These are phyloP conservation scores for Mesoclemmys tuberculata DNA, from an alignment of 2,113 vertebrate genomes.

Conservation along the genomic window DNA sequence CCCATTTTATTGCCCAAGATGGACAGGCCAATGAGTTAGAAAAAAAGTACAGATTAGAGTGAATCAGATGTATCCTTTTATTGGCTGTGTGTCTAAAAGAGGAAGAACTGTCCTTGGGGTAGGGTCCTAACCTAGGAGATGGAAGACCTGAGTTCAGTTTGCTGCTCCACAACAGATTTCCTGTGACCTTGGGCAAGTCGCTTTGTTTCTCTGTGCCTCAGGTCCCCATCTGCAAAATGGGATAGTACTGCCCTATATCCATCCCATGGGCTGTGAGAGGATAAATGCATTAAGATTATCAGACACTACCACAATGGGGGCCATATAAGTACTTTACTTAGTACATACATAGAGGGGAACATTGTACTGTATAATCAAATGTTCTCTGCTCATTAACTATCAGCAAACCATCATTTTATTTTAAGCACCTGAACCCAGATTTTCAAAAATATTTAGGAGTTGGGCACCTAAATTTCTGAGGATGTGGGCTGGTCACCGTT, in stretches of 20 bases:
- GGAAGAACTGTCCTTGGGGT: background rate
- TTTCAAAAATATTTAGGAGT: background rate
- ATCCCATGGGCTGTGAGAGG: rapidly evolving
- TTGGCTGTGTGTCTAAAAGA: background rate
- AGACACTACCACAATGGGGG: rapidly evolving
- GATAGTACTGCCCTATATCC: rapidly evolving
- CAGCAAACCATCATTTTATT: background rate
- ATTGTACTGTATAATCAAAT: background rate
- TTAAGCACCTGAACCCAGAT: background rate
- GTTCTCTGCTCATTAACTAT: background rate
- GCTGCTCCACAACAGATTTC: background rate
- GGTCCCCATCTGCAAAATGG: background rate
- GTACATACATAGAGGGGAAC: background rate
- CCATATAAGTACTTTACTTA: rapidly evolving
- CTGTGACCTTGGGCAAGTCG: background rate
- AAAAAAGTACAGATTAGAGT: background rate
- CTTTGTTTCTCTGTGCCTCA: background rate
- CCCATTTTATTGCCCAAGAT: background rate
- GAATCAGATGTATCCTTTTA: background rate
- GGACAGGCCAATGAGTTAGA: background rate
- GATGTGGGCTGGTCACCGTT: background rate
- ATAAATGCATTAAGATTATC: background rate
- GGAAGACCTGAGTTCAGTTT: background rate
- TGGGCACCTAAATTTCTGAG: background rate
- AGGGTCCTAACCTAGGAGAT: background rate